phyloP scores from a whole-genome alignment of 1,140 invertebrate genomes.

The Seison nebaliae region DNA sequence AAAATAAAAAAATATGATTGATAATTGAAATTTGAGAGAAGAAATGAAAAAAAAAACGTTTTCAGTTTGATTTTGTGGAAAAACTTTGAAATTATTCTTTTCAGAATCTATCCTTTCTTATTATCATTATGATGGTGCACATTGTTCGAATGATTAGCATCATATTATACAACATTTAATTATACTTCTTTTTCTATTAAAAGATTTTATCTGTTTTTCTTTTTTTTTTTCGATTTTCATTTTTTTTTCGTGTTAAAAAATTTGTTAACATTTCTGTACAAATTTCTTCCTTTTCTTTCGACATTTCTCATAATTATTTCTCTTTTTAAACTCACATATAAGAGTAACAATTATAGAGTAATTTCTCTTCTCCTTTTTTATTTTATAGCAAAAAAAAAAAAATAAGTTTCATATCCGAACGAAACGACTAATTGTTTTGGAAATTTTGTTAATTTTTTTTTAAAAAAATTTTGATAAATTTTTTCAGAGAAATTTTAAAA shows the following conservation, averaged over 20 bases:
- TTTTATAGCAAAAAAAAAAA: neutral
- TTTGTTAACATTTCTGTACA: neutral
- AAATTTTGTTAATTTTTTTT: constrained; percentile 1
- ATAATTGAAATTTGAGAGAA: neutral
- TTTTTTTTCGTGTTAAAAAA: neutral
- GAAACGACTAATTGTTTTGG: neutral
- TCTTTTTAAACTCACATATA: neutral
- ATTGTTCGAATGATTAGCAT: constrained; percentile 2
- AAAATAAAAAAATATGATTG: neutral
- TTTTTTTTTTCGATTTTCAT: neutral
- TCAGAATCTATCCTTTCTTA: neutral
- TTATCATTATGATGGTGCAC: constrained; percentile 1
- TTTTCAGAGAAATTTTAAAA: too few relatives aligned
- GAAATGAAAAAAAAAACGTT: neutral
- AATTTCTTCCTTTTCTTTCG: neutral
- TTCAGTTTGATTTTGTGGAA: neutral
- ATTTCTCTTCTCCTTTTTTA: neutral
- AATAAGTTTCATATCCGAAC: neutral
- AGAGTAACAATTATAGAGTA: neutral
- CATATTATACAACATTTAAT: neutral
- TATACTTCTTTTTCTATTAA: neutral
- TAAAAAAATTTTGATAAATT: neutral
- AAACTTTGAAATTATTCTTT: neutral
- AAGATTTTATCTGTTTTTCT: neutral
- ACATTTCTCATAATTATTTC: neutral